A percentile compares a stretch with the other conserved stretches of the same genome.
Conservation (phyloP, 2,113 vertebrate species). For the Takifugu bimaculatus region DNA sequence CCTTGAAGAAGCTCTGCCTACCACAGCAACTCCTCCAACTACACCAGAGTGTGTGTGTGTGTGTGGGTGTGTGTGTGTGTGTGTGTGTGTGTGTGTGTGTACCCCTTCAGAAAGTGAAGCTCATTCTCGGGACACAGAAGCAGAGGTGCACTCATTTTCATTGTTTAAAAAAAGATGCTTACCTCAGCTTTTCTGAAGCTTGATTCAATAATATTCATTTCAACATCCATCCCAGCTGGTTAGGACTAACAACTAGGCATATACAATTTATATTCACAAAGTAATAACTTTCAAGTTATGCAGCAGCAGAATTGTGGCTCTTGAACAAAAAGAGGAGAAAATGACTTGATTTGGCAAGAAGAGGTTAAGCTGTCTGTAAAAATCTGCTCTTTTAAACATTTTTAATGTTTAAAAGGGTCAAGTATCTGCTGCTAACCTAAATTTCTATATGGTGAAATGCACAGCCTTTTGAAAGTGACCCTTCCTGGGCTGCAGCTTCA, state of each 20-base stretch:
- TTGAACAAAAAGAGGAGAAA: too few relatives aligned
- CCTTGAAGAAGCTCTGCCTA: conserved; percentile 42
- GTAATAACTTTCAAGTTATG: too few relatives aligned
- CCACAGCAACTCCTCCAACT: conserved; percentile 1
- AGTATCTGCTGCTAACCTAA: background rate
- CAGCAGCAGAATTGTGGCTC: too few relatives aligned
- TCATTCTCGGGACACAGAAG: conserved; percentile 24
- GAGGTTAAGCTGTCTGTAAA: too few relatives aligned
- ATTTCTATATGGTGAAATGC: conserved; percentile 22
- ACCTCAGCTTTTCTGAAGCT: conserved; percentile 24
- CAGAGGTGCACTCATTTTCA: conserved; percentile 6
- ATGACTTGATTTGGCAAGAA: too few relatives aligned
- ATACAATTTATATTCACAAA: too few relatives aligned
- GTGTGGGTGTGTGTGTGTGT: conserved; percentile 11
- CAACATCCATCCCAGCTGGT: background rate
- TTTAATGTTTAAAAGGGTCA: background rate
- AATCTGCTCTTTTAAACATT: background rate
- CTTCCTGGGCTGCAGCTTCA: conserved; percentile 14
- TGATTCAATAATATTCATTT: conserved; percentile 9
- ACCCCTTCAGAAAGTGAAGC: conserved; percentile 14
- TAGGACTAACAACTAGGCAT: background rate
- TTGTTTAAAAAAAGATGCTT: conserved; percentile 26
- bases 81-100: conserved; percentile 7
- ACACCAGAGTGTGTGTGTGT: background rate
- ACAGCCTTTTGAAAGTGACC: conserved; percentile 21